A percentile compares a stretch with the other conserved stretches of the same genome.
Evolutionary conservation across 2,797 vertebrate species (phyloP).

Genomic region (Heteromormyrus szaboi): DNA sequence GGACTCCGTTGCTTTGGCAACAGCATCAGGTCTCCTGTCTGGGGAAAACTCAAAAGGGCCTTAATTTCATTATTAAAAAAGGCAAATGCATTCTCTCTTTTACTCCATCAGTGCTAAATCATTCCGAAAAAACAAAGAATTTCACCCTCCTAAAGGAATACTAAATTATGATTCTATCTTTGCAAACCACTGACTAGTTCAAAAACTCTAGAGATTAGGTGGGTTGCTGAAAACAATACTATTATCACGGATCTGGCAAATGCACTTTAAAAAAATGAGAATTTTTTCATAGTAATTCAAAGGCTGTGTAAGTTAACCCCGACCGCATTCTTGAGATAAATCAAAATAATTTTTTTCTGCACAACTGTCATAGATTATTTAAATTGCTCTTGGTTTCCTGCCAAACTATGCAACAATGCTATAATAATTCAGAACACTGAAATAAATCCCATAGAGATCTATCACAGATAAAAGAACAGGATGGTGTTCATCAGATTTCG

Average conservation of each 20-base stretch:
- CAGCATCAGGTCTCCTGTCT: slow-evolving; percentile 10
- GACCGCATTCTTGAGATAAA: slow-evolving; percentile 5
- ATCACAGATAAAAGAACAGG: neutral
- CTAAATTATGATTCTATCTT: slow-evolving; percentile 25
- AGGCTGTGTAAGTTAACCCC: slow-evolving; percentile 16
- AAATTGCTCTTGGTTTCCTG: neutral
- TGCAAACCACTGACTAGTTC: slow-evolving; percentile 19
- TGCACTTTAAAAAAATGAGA: slow-evolving; percentile 6
- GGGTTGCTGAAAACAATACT: slow-evolving; percentile 22
- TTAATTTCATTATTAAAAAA: slow-evolving; percentile 21
- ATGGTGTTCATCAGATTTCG: neutral
- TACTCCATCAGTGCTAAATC: slow-evolving; percentile 29
- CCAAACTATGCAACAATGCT: neutral
- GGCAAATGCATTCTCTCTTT: slow-evolving; percentile 26
- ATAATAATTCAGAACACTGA: neutral
- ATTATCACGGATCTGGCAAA: slow-evolving; percentile 21
- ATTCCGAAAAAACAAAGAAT: slow-evolving; percentile 37
- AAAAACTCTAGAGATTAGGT: neutral
- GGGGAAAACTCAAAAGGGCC: slow-evolving; percentile 23
- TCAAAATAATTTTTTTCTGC: slow-evolving; percentile 19
- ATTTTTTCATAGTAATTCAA: slow-evolving; percentile 13
- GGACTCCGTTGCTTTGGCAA: slow-evolving; percentile 34
- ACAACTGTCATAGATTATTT: neutral
- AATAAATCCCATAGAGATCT: neutral
- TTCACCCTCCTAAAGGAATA: slow-evolving; percentile 27